Base-by-base conservation (phyloP, 2,888 invertebrate species). In the Sepiola atlantica region DNA sequence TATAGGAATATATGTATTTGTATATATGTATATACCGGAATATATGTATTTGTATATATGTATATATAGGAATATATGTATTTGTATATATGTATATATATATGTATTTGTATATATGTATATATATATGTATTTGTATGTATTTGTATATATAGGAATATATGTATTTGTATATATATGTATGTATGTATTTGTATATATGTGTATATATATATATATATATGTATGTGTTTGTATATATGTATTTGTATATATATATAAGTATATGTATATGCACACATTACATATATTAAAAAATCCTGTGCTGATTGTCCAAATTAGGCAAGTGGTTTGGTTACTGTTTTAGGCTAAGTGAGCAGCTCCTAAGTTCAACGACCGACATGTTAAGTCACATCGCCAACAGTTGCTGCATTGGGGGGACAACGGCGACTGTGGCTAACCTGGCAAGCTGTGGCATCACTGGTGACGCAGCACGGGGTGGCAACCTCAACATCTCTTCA, bases 321-420 rank as follows among this genome's bases (percentile, higher is more conserved):
- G 92, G 54, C n/a, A 28, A 92, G 92, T 55, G 54, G 54, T 92
- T 92, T 92, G 92, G 55, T 92, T 92, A 54, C 54, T 93, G 93
- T 93, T 61, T 24, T 93, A 93, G 93, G 93, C 55, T 93, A 21
- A 93, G 93, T 35, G 93, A 93, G 35, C 93, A 93, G 93, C 57
- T 93, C 28, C 61, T 93, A 35, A 93, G 57, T 35, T 93, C 93
- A 18, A 93, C 93, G 18, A 93, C 93, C 21, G 93, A 93, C 32
- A 93, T 93, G 93, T 61, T 93, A 57, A 55, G 57, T 61, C 93
- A 93, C 93, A 93, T 93, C 57, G 93, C 93, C 35, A 93, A 61
- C 93, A 93, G 93, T 93, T 93, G 93, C 93, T 93, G 93, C 16
- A 93, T 93, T 35, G 93, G 93, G 92, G 92, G 92, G 92, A 92